A percentile compares a stretch with the other conserved stretches of the same genome.
These are phyloP conservation scores for Chrysolina haemoptera DNA, from an alignment of 2,888 invertebrate species.

Conservation along the genomic window DNA sequence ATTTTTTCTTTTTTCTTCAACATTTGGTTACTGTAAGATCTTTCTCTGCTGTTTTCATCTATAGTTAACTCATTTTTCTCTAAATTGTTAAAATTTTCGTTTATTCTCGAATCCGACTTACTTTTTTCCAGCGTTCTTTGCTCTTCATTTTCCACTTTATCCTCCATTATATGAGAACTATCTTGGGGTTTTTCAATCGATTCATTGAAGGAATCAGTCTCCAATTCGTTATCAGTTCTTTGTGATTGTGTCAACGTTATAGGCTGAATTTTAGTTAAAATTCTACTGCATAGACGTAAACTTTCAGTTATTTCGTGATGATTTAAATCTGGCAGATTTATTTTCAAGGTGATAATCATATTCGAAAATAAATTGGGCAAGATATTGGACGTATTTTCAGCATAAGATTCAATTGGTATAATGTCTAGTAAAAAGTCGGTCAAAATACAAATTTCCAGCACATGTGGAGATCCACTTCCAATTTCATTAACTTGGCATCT, in stretches of 20 bases:
- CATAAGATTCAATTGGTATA: conserved; percentile 82
- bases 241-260: conserved; percentile 68
- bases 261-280: conserved; percentile 83
- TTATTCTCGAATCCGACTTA: conserved; percentile 78
- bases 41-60: conserved; percentile 63
- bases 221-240: conserved; percentile 33
- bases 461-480: conserved; percentile 76
- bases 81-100: conserved; percentile 66
- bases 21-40: conserved; percentile 70
- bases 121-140: conserved; percentile 73
- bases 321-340: conserved; percentile 72
- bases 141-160: conserved; percentile 50
- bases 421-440: conserved; percentile 84
- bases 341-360: conserved; percentile 75
- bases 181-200: conserved; percentile 49
- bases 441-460: conserved; percentile 81
- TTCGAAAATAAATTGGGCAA: conserved; percentile 83
- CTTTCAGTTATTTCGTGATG: conserved; percentile 78
- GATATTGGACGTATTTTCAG: conserved; percentile 84
- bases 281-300: conserved; percentile 80
- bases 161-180: conserved; percentile 43
- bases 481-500: conserved; percentile 70
- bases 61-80: conserved; percentile 68
- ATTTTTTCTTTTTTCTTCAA: conserved; percentile 69
- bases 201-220: conserved; percentile 43